phyloP scores from a whole-genome alignment of 1,140 invertebrate genomes.

The Bacillus rossius region DNA sequence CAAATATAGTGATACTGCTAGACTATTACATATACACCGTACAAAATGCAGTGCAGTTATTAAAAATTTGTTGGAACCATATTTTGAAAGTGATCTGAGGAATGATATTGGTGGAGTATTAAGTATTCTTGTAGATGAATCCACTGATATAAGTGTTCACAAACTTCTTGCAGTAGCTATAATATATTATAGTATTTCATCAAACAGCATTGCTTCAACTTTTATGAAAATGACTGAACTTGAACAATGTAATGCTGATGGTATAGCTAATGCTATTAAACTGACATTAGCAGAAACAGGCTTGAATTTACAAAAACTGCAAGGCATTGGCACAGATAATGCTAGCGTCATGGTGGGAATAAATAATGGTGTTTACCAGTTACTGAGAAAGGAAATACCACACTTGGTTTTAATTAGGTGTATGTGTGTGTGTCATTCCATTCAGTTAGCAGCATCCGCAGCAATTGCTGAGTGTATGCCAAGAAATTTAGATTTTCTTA shows the following conservation, averaged over 20 bases:
- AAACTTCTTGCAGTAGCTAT: constrained; percentile 36
- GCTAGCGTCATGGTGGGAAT: constrained; percentile 36
- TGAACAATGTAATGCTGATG: constrained; percentile 13
- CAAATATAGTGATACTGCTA: no score
- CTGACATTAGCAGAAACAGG: not conserved
- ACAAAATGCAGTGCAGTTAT: no score
- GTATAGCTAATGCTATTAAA: constrained; percentile 18
- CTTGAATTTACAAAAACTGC: constrained; percentile 22
- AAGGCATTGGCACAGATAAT: constrained; percentile 38
- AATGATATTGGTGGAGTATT: constrained; percentile 33
- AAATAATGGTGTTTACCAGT: constrained; percentile 34
- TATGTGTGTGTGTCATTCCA: constrained; percentile 28
- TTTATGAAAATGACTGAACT: constrained; percentile 26
- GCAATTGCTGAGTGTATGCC: constrained; percentile 28
- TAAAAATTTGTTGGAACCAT: no score
- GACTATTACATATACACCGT: no score
- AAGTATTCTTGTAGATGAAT: constrained; percentile 39
- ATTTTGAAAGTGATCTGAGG: not conserved
- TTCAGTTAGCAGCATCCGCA: constrained; percentile 33
- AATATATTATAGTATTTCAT: constrained; percentile 24
- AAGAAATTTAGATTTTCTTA: constrained; percentile 36
- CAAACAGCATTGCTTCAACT: constrained; percentile 26
- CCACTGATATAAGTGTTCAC: constrained; percentile 34
- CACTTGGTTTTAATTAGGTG: constrained; percentile 24
- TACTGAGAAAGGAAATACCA: constrained; percentile 20